Conservation (phyloP, 2,797 vertebrate species). For the Sylvilagus floridanus region DNA sequence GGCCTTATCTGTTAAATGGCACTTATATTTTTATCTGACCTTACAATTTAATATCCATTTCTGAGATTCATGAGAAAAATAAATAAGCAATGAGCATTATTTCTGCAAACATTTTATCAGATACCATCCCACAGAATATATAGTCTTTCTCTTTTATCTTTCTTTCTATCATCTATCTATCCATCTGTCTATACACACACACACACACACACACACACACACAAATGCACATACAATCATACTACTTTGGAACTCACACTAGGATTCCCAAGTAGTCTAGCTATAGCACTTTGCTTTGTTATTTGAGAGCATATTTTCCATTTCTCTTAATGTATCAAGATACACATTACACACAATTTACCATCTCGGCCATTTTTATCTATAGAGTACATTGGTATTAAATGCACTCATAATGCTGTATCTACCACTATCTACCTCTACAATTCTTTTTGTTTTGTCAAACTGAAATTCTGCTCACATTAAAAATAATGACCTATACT, state of each 20-base stretch:
- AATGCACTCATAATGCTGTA: neutral
- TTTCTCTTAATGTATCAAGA: neutral
- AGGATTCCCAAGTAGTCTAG: neutral
- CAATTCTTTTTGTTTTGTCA: neutral
- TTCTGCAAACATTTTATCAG: neutral
- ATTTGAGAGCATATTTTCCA: neutral
- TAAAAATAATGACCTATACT: neutral
- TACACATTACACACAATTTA: neutral
- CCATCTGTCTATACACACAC: no score
- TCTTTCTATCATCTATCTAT: neutral
- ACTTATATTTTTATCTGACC: neutral
- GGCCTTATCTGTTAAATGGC: neutral
- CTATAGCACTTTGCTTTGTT: neutral
- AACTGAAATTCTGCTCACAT: neutral
- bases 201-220: no score
- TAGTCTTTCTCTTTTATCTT: neutral
- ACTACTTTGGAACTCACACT: neutral
- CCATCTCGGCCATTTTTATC: neutral
- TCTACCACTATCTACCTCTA: neutral
- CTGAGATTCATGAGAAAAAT: neutral
- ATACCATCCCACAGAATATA: neutral
- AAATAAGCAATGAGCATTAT: neutral
- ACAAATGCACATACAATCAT: no score
- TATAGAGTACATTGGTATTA: fast-evolving
- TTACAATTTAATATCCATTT: neutral